Evolutionary conservation across 2,888 invertebrate genomes (phyloP).

Genomic region (Eurytoma adleriae): DNA sequence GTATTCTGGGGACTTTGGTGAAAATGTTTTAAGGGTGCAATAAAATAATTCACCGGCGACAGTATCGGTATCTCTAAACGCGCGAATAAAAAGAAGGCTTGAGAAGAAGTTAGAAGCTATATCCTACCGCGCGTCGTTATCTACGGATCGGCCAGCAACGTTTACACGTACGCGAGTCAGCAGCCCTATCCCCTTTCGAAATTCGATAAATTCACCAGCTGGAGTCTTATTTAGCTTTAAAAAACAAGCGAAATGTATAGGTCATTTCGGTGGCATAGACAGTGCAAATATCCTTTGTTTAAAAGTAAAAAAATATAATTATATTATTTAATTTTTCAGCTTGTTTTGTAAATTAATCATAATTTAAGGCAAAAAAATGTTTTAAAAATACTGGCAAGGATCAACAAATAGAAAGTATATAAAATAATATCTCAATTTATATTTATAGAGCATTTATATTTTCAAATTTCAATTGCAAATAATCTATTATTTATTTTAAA

Average conservation of each 20-base stretch:
- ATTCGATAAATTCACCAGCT: background rate
- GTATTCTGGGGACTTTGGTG: background rate
- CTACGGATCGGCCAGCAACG: conserved; percentile 13
- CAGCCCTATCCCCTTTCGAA: background rate
- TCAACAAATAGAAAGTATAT: too few relatives aligned
- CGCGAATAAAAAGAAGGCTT: background rate
- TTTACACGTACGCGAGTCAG: conserved; percentile 27
- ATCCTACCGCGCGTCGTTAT: conserved; percentile 18
- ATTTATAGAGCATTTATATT: too few relatives aligned
- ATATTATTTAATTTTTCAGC: too few relatives aligned
- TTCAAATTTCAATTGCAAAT: too few relatives aligned
- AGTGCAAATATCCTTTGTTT: too few relatives aligned
- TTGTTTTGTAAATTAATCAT: too few relatives aligned
- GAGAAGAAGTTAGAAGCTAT: conserved; percentile 34
- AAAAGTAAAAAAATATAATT: too few relatives aligned
- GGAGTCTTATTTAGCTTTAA: conserved; percentile 18
- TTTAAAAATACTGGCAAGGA: too few relatives aligned
- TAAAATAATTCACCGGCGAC: conserved; percentile 44
- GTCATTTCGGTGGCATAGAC: background rate
- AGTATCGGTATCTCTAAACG: conserved; percentile 6
- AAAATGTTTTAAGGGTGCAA: conserved; percentile 18
- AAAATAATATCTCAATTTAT: too few relatives aligned
- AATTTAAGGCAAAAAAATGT: too few relatives aligned
- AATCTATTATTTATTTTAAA: too few relatives aligned
- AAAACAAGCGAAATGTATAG: background rate